phyloP scores from a whole-genome alignment of 2,888 invertebrate species.

The Caenorhabditis panamensis region DNA sequence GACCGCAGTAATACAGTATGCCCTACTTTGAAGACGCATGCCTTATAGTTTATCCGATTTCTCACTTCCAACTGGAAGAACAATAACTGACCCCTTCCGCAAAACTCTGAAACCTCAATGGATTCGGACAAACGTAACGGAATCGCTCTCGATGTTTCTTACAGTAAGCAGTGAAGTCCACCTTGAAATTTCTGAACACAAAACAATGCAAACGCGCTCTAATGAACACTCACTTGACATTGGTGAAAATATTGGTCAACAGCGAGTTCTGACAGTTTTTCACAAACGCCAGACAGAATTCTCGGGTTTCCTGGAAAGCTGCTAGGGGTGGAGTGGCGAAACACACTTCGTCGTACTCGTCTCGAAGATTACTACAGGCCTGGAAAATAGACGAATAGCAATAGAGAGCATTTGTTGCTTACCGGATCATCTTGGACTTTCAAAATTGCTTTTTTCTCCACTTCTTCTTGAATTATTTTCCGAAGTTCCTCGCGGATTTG shows the following conservation, averaged over 20 bases:
- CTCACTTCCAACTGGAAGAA: no score
- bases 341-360: constrained; percentile 68
- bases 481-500: constrained; percentile 56
- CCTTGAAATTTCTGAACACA: constrained; percentile 57
- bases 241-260: constrained; percentile 67
- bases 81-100: constrained; percentile 60
- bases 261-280: constrained; percentile 63
- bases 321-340: constrained; percentile 65
- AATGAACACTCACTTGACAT: constrained; percentile 55
- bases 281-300: constrained; percentile 68
- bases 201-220: not conserved
- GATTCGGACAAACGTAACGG: constrained; percentile 69
- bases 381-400: constrained; percentile 9
- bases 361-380: constrained; percentile 58
- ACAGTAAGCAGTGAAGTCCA: constrained; percentile 66
- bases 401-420: not conserved
- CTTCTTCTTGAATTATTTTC: constrained; percentile 55
- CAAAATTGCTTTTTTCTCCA: constrained; percentile 29
- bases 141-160: constrained; percentile 65
- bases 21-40: no score
- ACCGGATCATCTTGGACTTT: constrained; percentile 56
- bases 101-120: constrained; percentile 65
- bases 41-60: no score
- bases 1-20: no score
- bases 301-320: constrained; percentile 66